Base-by-base conservation (phyloP, 2,113 vertebrate genomes). In the Ictalurus punctatus region DNA sequence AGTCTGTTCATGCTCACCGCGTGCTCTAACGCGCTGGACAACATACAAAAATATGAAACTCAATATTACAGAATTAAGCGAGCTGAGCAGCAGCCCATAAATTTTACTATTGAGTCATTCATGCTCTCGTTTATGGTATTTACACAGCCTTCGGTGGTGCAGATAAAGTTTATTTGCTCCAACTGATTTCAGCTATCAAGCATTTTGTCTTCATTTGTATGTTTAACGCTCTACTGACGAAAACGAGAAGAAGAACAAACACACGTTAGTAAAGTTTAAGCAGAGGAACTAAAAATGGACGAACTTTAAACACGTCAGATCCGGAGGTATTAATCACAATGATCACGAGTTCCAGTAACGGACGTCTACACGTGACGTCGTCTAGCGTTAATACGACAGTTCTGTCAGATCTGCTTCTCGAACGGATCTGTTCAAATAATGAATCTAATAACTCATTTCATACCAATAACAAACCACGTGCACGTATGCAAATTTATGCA, bases 31-130 rank as follows among this genome's bases (percentile, higher is more conserved):
- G 85, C 59, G 25, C 84, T 90, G 90, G 88, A 90, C 63, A 69
- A 30, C 84, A 84, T 74, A 88, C 90, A 88, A 81, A 63, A 85
- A 87, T 90, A 91, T 86, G 88, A 90, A 91, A 91, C 86, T 83
- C 71, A 89, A 88, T 83, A 86, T 84, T 87, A 83, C n/a, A 67
- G 88, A 81, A 86, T 90, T 85, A 91, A 80, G 83, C 82, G 44
- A 71, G 81, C 83, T 52, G 88, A 63, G 65, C 48, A 34, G 69
- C 73, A 84, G 79, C 67, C 63, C 88, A 86, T 88, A 88, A 87
- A 86, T 91, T 69, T 56, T 3, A 80, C 69, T 74, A 88, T 84
- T 87, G 81, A 89, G 83, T 63, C 82, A 84, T 74, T 61, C 44
- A 71, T 89, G 83, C 88, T 91, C 86, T 90, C 37, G 58, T 91